These are phyloP conservation scores for Apostichopus californicus DNA, from an alignment of 35 echinoderm and acorn worm genomes.

Conservation along the genomic window DNA sequence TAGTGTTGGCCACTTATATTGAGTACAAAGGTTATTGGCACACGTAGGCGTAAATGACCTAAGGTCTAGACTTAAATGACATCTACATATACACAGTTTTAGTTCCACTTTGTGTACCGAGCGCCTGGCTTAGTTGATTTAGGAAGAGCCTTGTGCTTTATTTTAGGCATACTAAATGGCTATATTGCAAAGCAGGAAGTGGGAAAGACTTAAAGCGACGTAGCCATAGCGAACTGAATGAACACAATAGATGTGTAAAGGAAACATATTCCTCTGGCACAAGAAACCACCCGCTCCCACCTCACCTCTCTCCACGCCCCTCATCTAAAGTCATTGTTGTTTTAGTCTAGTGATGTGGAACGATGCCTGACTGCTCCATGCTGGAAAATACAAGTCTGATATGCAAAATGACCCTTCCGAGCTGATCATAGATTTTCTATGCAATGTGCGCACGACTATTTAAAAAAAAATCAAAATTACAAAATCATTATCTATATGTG, in stretches of 20 bases:
- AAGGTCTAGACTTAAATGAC: not conserved
- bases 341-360: too few relatives aligned
- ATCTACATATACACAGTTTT: not conserved
- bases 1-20: not conserved
- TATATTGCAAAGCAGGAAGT: not conserved
- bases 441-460: too few relatives aligned
- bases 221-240: not conserved
- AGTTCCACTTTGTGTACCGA: not conserved
- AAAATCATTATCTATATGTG: too few relatives aligned
- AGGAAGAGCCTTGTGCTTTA: not conserved
- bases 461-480: too few relatives aligned
- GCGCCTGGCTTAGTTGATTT: not conserved
- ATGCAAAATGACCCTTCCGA: too few relatives aligned
- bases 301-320: too few relatives aligned
- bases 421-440: too few relatives aligned
- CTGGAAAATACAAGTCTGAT: too few relatives aligned
- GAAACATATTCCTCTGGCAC: not conserved
- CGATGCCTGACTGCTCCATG: too few relatives aligned
- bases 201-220: not conserved
- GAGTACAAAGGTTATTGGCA: not conserved
- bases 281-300: too few relatives aligned
- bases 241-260: not conserved
- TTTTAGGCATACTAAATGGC: not conserved
- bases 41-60: not conserved
- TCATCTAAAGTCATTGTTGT: too few relatives aligned